Percentiles rank a stretch among this genome's conserved stretches.
Conservation (phyloP, 1,140 invertebrate species). For the Oscheius sp. region DNA sequence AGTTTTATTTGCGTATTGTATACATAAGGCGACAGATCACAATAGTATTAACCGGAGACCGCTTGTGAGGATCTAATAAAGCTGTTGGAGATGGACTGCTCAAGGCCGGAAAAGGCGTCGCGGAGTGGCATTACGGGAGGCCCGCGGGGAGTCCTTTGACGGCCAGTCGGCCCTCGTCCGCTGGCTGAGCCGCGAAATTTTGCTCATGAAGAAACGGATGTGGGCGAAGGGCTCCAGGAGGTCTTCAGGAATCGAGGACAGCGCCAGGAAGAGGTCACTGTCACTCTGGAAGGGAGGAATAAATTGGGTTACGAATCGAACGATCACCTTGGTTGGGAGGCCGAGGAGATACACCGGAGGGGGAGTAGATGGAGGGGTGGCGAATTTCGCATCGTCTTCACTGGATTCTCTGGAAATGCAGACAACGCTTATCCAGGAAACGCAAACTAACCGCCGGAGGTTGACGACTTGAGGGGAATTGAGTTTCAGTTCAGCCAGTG, state of each 20-base stretch:
- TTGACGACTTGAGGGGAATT: not conserved
- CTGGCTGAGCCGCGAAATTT: not conserved
- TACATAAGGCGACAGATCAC: too few species aligned
- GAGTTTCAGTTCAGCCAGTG: not conserved
- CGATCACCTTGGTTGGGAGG: not conserved
- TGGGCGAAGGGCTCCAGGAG: not conserved
- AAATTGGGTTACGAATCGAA: not conserved
- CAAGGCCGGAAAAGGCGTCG: too few species aligned
- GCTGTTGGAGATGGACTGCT: too few species aligned
- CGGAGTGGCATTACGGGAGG: not conserved
- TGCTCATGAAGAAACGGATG: not conserved
- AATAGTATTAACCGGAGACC: too few species aligned
- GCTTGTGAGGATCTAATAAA: too few species aligned
- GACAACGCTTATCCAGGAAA: not conserved
- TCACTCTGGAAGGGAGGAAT: slow-evolving; percentile 5
- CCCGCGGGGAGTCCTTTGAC: not conserved
- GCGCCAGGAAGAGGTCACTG: not conserved
- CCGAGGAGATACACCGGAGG: not conserved
- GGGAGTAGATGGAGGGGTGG: not conserved
- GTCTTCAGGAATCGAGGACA: not conserved
- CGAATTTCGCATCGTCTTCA: not conserved
- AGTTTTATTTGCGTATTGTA: too few species aligned
- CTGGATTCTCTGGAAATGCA: not conserved
- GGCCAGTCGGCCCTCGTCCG: not conserved
- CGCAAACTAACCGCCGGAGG: not conserved